phyloP scores from a whole-genome alignment of 2,888 invertebrate species.

The Xanthorhoe spadicearia region DNA sequence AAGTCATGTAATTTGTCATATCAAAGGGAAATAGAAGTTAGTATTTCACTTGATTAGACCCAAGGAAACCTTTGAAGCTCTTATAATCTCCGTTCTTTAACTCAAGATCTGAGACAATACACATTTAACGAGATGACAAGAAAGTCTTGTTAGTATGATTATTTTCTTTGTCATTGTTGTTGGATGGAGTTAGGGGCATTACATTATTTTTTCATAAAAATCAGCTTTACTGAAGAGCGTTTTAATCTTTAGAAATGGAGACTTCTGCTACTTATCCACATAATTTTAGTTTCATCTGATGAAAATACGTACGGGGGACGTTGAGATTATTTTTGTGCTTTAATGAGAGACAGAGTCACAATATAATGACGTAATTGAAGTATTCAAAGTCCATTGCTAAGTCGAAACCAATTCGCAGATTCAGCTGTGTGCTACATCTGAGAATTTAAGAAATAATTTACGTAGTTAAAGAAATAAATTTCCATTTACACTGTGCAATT shows the following conservation, averaged over 20 bases:
- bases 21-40: slow-evolving; percentile 14
- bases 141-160: slow-evolving; percentile 17
- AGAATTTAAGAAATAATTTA: too few relatives aligned
- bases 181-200: slow-evolving; percentile 3
- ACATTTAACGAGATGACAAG: slow-evolving; percentile 15
- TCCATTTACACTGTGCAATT: too few relatives aligned
- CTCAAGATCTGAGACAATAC: slow-evolving; percentile 10
- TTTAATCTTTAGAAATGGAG: background rate
- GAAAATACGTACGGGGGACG: background rate
- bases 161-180: slow-evolving; percentile 7
- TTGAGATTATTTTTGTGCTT: background rate
- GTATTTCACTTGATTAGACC: slow-evolving; percentile 10
- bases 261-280: background rate
- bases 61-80: slow-evolving; percentile 11
- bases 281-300: background rate
- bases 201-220: background rate
- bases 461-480: too few relatives aligned
- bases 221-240: background rate
- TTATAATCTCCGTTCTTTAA: slow-evolving; percentile 19
- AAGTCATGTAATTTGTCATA: background rate
- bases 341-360: too few relatives aligned
- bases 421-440: too few relatives aligned
- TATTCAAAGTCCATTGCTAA: too few relatives aligned
- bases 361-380: too few relatives aligned
- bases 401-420: too few relatives aligned